Base-by-base conservation (phyloP, 2,797 vertebrate genomes). In the Cheirogaleus major region DNA sequence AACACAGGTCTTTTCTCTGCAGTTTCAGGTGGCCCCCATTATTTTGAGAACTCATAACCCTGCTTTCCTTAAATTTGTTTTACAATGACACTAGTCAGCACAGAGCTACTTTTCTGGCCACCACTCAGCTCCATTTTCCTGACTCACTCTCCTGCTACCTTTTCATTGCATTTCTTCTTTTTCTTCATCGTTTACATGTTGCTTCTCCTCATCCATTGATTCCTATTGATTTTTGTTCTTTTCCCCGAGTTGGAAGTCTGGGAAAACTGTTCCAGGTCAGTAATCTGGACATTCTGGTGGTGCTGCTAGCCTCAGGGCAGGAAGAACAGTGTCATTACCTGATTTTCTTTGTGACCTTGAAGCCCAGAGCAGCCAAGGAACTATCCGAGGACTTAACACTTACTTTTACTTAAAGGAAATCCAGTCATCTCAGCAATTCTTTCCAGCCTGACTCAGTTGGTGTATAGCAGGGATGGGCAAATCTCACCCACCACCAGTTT, bases 301-400 rank as follows among this genome's bases (percentile, higher is more conserved):
- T 72, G 20, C 38, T 76, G 35, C 41, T 50, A 92, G 79, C 43
- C 75, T 70, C 57, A 32, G 18, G 23, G 15, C 73, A 70, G n/a
- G 43, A 94, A 48, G 38, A 87, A 45, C 30, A 43, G 30, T 7
- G 13, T 69, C 20, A 43, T 91, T 90, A 84, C 23, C 50, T 85
- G 38, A 59, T 82, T 73, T 17, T 76, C 38, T 69, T 55, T 83
- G 80, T 88, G 75, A 91, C 69, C 81, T 91, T 85, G 38, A 95
- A 41, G 43, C 84, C 78, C 92, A 67, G 30, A 92, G 72, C 52
- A 92, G 80, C 86, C 76, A 59, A 67, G 30, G 38, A 69, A 41
- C 84, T 94, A 45, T 75, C 14, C 13, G 43, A 61, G 41, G 9
- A 61, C 67, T 93, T 92, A n/a, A 85, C n/a, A 25, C 78, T 89